phyloP scores from a whole-genome alignment of 2,797 vertebrate species.

The Hyperoplus immaculatus region DNA sequence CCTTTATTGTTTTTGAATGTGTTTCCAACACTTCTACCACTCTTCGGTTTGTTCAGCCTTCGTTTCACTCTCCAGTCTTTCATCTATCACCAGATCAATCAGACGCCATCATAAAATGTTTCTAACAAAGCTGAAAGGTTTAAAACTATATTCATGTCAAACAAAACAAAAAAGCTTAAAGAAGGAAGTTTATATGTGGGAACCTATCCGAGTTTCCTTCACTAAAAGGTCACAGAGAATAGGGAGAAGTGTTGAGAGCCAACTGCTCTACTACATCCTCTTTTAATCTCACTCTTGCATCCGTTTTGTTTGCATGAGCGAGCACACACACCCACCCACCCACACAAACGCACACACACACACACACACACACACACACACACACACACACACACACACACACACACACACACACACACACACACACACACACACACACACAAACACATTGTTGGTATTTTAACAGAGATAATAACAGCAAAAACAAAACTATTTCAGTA shows the following conservation, averaged over 20 bases:
- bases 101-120: not conserved
- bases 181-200: conserved; percentile 45
- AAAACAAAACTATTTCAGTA: not conserved
- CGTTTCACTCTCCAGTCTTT: conserved; percentile 8
- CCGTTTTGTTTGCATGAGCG: not conserved
- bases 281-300: conserved; percentile 51
- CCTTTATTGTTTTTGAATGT: conserved; percentile 13
- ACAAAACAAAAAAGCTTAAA: not conserved
- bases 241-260: conserved; percentile 38
- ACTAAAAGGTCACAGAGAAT: conserved; percentile 48
- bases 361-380: not conserved
- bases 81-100: not conserved
- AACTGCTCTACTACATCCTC: conserved; percentile 62
- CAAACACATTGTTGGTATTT: too few relatives aligned
- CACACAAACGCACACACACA: not conserved
- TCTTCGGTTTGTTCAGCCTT: not conserved
- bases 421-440: too few relatives aligned
- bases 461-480: too few relatives aligned
- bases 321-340: not conserved
- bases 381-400: too few relatives aligned
- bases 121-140: not conserved
- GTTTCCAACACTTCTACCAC: conserved; percentile 1
- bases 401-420: too few relatives aligned
- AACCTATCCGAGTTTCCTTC: conserved; percentile 38
- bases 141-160: conserved; percentile 28